These are phyloP conservation scores for Lycia hirtaria DNA, from an alignment of 2,888 invertebrate genomes.

Conservation along the genomic window DNA sequence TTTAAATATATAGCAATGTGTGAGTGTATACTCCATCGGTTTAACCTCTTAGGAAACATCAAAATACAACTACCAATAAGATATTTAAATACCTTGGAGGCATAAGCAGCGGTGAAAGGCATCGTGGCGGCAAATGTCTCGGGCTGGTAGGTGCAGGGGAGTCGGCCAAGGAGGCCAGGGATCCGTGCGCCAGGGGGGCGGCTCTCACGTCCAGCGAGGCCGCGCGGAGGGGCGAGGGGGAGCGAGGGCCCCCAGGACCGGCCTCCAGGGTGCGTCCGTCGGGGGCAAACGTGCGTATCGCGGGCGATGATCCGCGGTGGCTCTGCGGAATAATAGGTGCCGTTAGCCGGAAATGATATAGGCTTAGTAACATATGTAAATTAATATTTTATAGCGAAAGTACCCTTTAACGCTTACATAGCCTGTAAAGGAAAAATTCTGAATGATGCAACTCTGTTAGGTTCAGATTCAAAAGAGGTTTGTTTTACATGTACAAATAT, in stretches of 20 bases:
- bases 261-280: conserved; percentile 89
- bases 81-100: conserved; percentile 86
- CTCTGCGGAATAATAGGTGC: conserved; percentile 70
- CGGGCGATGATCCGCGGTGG: conserved; percentile 93
- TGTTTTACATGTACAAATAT: too few species aligned
- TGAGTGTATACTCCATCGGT: too few species aligned
- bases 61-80: not conserved
- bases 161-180: conserved; percentile 87
- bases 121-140: conserved; percentile 82
- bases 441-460: too few species aligned
- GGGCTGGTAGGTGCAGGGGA: conserved; percentile 78
- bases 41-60: too few species aligned
- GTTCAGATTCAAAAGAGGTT: too few species aligned
- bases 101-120: conserved; percentile 91
- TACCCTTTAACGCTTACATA: too few species aligned
- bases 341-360: not conserved
- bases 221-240: conserved; percentile 92
- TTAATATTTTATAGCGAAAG: not conserved
- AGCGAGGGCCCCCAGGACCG: conserved; percentile 87
- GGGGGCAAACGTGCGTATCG: conserved; percentile 93
- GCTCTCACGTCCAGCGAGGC: conserved; percentile 91
- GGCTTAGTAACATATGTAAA: not conserved
- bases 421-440: too few species aligned
- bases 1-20: too few species aligned
- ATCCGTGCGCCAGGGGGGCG: conserved; percentile 90